These are phyloP conservation scores for Hemicordylus capensis DNA, from an alignment of 2,113 vertebrate genomes.

Conservation along the genomic window DNA sequence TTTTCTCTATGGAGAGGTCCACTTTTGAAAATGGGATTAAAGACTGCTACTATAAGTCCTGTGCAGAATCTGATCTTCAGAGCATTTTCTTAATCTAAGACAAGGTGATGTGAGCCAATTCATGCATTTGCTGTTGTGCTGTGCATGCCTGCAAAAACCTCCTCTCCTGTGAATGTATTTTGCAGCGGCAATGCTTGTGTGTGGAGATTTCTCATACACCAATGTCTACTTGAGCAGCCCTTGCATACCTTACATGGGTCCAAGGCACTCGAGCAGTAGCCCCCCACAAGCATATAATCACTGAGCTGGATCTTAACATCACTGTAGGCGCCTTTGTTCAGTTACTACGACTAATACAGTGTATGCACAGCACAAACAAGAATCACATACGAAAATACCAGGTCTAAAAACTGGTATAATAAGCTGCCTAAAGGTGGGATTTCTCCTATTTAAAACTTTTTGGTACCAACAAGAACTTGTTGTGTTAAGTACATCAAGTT, in stretches of 20 bases:
- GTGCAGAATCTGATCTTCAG: background rate
- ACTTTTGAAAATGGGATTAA: background rate
- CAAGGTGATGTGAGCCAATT: background rate
- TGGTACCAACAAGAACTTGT: background rate
- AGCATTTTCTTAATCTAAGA: background rate
- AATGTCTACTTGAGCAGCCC: background rate
- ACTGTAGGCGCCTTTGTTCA: background rate
- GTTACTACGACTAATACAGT: background rate
- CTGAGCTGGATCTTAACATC: background rate
- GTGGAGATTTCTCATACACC: background rate
- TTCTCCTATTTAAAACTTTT: background rate
- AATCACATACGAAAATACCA: too few species aligned
- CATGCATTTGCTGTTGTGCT: background rate
- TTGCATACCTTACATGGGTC: background rate
- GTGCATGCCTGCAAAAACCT: background rate
- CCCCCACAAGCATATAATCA: background rate
- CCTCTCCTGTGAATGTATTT: background rate
- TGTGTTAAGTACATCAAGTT: constrained; percentile 1
- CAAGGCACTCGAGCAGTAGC: background rate
- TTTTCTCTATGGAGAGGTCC: background rate
- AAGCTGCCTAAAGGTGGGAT: background rate
- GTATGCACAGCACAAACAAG: background rate
- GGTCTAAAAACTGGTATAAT: background rate
- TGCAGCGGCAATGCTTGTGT: background rate
- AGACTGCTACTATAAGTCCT: too few species aligned